Evolutionary conservation across 2,113 vertebrate species (phyloP).

Genomic region (Calidris pygmaea): DNA sequence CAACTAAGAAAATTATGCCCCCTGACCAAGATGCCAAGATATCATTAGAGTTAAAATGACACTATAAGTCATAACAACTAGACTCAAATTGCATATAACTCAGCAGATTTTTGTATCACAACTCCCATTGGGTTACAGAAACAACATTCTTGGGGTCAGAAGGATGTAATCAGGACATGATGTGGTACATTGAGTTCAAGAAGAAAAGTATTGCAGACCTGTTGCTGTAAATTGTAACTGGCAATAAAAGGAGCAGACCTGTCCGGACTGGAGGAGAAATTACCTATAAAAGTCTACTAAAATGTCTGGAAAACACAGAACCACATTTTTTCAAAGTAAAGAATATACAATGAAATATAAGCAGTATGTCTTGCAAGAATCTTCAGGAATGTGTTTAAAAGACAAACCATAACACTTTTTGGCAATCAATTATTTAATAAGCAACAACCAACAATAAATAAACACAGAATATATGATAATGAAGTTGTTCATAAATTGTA

Average conservation of each 20-base stretch:
- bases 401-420: background rate
- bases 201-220: background rate
- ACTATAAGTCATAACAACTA: background rate
- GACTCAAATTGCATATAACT: background rate
- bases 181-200: background rate
- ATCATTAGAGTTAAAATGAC: background rate
- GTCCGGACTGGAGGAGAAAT: background rate
- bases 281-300: conserved; percentile 5
- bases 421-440: background rate
- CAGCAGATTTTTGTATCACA: background rate
- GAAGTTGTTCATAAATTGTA: background rate
- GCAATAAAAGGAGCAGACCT: conserved; percentile 4
- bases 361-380: background rate
- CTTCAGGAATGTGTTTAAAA: background rate
- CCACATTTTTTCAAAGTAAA: background rate
- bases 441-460: background rate
- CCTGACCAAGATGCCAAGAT: background rate
- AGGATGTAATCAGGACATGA: background rate
- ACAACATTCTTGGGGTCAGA: background rate
- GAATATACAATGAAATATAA: background rate
- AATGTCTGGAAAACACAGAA: background rate
- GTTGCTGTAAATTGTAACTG: background rate
- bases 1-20: background rate
- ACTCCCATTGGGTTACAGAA: background rate
- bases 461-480: background rate